Base-by-base conservation (phyloP, 2,797 vertebrate genomes). In the Melanotaenia pygmaea region DNA sequence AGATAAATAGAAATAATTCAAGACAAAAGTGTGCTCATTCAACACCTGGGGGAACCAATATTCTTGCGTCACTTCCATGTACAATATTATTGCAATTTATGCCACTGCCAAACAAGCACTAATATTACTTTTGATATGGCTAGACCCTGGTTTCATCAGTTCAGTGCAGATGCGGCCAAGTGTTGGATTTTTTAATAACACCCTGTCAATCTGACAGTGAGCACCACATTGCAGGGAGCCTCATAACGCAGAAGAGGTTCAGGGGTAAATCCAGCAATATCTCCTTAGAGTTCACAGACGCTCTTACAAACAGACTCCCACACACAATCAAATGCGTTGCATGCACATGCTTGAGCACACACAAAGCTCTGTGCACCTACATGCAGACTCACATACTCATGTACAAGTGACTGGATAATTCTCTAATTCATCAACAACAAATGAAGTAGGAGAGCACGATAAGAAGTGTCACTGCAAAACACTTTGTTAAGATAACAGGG, bases 121-220 rank as follows among this genome's bases (percentile, higher is more conserved):
- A 91, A 93, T 93, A 94, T 95, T 92, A 84, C 87, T 89, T 93
- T 91, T 93, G 89, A 93, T 91, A 91, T 79, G 82, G 86, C 87
- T 67, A 86, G 85, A 84, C 79, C 82, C 81, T 9, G 77, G 83
- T 92, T 93, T 93, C 90, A 93, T 93, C 89, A 89, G 86, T 91
- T 91, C 85, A 73, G 89, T 79, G 89, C 93, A 94, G 93, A 93
- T 94, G 93, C 75, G 92, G 87, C 92, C 91, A 77, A 86, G 82
- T 89, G 86, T 85, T 88, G 83, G 84, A 74, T 92, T 94, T 91
- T 93, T 94, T 94, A 95, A 95, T 95, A 95, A 92, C 83, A 61
- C 81, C 83, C 93, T 94, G 94, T 94, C 94, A 94, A 89, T 95
- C 94, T 86, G 74, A 86, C 82, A 73, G 80, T 53, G 79, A 86